Evolutionary conservation across 64 coral and sea anemone species (phyloP), one percentile per base, ranked within the genome.

Genomic region (Porites australiensis): DNA sequence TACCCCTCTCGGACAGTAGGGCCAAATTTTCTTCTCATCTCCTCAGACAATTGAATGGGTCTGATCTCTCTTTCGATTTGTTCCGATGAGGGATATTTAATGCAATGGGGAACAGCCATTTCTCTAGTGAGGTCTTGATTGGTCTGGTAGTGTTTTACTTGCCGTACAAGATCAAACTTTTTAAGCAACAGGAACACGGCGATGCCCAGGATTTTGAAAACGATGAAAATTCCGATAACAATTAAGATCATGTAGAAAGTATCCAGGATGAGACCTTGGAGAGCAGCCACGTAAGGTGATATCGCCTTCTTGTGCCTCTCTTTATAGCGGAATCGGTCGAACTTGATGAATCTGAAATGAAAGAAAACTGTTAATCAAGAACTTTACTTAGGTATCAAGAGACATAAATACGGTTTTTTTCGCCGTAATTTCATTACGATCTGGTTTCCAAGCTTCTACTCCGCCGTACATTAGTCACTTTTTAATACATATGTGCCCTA

Each of bases 301-400:
- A 84, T 69, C 5, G 90, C 94, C 22, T 92, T 92, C 50, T 92
- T 93, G 70, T 87, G 79, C 14, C 83, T 59, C 63, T 93, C 64
- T 78, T 92, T 96, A 71, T 96, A 96, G 68, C 16, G 86, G 57
- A 96, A 58, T 10, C 90, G 89, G 59, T 96, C 94, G 19, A 96
- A 96, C 50, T 96, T 96, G 53, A 90, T 96, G 68, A 96, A 96
- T 87, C 94, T 96, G 62, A 13, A 84, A 79, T 44, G 51, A 21
- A 67, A 69, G 51, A 20, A 9, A 83, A 57, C 2, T 7, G 12
- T 9, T 57, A 57, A 57, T 5, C 12, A 9, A 57, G 27, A 37
- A 37, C 27, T 37, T 37, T 37, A 37, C 27, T 37, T 37, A 37
- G 27, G 27, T 37, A 37, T 37, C 27, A 37, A 37, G 27, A 37